Evolutionary conservation across 2,888 invertebrate genomes (phyloP), one percentile per base, ranked within the genome.

Genomic region (Antheraea yamamai): DNA sequence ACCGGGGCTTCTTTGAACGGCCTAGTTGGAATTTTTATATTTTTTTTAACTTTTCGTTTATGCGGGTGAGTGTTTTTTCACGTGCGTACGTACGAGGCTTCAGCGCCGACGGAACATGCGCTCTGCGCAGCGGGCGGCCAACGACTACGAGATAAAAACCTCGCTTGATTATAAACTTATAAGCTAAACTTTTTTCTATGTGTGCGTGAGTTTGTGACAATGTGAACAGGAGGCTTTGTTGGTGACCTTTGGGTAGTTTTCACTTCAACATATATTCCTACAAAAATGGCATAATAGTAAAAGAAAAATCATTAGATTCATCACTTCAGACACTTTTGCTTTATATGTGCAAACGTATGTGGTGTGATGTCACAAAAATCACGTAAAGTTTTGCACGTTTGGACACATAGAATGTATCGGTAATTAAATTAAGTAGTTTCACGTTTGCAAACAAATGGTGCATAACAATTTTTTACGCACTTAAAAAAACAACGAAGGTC

Each of bases 91-190:
- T 86, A 66, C 14, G 79, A 82, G 88, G 88, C 87, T 89, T 88
- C 87, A 86, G 88, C 88, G 86, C 84, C 78, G 79, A 80, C 82
- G 83, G 82, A 89, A 93, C 95, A 93, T 94, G 93, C 92, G 90
- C 92, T 84, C 93, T 84, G 89, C 88, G 82, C 91, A 93, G 87
- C 93, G 91, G 88, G 83, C 93, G 90, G 88, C 90, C 89, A 89
- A 85, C 92, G 93, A 95, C 95, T 95, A 94, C 93, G 89, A 93
- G 94, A 95, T 95, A 95, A 94, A 94, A 94, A 94, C 94, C 90
- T 88, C 89, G 92, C 90, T 93, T 94, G 92, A 94, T 94, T 95
- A 94, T 94, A 94, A 95, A 94, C 93, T 94, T 94, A 94, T 94
- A 92, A 94, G 94, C 92, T 94, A 92, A 92, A 93, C 92, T 93